Evolutionary conservation across 2,888 invertebrate genomes (phyloP), one percentile per base, ranked within the genome.

Genomic region (Spodoptera exigua): DNA sequence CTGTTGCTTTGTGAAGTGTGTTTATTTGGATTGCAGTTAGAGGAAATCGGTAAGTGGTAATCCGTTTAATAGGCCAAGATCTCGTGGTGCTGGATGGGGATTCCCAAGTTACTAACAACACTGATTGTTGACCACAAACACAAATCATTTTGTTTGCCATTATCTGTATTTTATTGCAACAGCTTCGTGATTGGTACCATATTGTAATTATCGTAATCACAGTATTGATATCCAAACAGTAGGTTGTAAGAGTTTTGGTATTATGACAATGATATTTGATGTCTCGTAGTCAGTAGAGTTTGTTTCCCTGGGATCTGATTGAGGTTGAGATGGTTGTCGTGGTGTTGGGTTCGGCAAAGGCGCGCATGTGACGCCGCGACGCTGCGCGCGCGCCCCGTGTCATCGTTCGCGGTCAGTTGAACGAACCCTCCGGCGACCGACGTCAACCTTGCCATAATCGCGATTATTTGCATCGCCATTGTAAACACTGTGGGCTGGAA

Each of bases 391-490:
- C 88, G 87, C 87, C 77, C 86, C 90, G 93, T 93, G 94, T 93
- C 94, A 93, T 94, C 93, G 94, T 73, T 93, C 93, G 92, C 92
- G 90, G 92, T 91, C 92, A 92, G 94, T 93, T 93, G 91, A 94
- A 93, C 93, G 94, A 93, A 93, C 94, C 93, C 90, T 88, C 89
- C 76, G 86, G 77, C 91, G 86, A 80, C 86, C 90, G 93, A 87
- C 92, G 91, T 91, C 93, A 93, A 92, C 93, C 92, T 93, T 92
- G 92, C 92, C 92, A 92, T 93, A 92, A 93, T 93, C 92, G 91
- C 89, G 89, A 91, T 93, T 90, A 93, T 93, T 93, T 93, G 91
- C 93, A 93, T 93, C 87, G 86, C 90, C 87, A 91, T 91, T 92
- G 91, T 92, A 84, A 81, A 86, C 81, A 82, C 80, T 79, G 87